Evolutionary conservation across 2,888 invertebrate genomes (phyloP), one percentile per base, ranked within the genome.

Genomic region (Falcaria lacertinaria): DNA sequence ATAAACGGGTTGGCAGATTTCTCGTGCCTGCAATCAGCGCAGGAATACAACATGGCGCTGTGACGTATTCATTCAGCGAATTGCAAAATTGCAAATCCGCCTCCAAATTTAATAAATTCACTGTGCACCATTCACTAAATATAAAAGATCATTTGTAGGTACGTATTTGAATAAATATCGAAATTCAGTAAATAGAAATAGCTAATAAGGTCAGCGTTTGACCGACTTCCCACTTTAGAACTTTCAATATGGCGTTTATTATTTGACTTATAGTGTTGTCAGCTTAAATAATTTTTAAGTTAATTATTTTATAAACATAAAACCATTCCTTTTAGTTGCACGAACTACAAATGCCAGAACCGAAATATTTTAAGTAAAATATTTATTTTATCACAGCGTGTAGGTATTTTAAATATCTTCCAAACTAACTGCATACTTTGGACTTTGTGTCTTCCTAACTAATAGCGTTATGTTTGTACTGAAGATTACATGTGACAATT

Each of bases 31-130:
- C 89, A 87, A 88, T 89, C 89, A 88, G 85, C 84, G 89, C 89
- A 88, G 88, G 89, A 84, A 89, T 89, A 90, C 89, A 90, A 90
- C 89, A 90, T 90, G 89, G 89, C 89, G 89, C 83, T 89, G 79
- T 89, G 88, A 89, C 88, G 82, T 88, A 83, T 85, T 77, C 83
- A 76, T 79, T 78, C 80, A 75, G 76, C 74, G 74, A 80, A 80
- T 85, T 87, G 86, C 88, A 83, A 86, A 86, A 76, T 74, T 60
- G 60, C 61, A 63, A 66, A 71, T 68, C 74, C 62, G 55, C 69
- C 54, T 63, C 70, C 61, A 57, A 55, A 62, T 46, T 34, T 51
- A 59, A 48, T 64, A 49, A 48, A 62, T 64, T 60, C 60, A 71
- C 69, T 60, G 64, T 54, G 64, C 50, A 63, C 49, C 50, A 57